Evolutionary conservation across 2,888 invertebrate genomes (phyloP).

Genomic region (Mylabris sibirica): DNA sequence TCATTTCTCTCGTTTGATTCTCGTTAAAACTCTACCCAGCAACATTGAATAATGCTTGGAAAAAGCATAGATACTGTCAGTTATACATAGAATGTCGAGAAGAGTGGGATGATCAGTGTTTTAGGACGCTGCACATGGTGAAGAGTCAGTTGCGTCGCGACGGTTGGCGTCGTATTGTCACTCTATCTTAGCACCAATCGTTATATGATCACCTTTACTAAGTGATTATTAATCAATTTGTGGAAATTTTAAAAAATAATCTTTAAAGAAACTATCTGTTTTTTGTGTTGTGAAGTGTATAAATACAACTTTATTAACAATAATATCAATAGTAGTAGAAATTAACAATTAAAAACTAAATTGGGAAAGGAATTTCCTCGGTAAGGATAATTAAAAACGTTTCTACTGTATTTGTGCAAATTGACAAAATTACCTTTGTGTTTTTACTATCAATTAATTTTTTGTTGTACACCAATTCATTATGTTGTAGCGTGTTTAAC

Average conservation of each 20-base stretch:
- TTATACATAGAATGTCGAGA: slow-evolving; percentile 8
- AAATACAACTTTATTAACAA: background rate
- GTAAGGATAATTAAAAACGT: background rate
- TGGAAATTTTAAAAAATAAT: slow-evolving; percentile 13
- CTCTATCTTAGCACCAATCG: background rate
- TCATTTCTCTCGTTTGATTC: background rate
- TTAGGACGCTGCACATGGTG: slow-evolving; percentile 37
- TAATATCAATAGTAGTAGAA: background rate
- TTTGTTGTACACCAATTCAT: too few relatives aligned
- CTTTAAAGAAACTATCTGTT: slow-evolving; percentile 4
- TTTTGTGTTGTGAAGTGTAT: slow-evolving; percentile 11
- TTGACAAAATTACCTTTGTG: background rate
- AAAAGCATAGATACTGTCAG: slow-evolving; percentile 26
- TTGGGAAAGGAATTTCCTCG: background rate
- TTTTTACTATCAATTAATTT: too few relatives aligned
- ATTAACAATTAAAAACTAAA: background rate
- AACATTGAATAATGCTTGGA: background rate
- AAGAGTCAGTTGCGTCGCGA: slow-evolving; percentile 37
- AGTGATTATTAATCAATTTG: background rate
- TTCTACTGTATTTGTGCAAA: background rate
- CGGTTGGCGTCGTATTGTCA: slow-evolving; percentile 38
- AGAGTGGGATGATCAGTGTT: slow-evolving; percentile 34
- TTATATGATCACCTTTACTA: background rate
- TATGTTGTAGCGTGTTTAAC: too few relatives aligned
- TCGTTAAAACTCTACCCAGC: background rate